Evolutionary conservation across 2,113 vertebrate genomes (phyloP).

Genomic region (Leuciscus idus): DNA sequence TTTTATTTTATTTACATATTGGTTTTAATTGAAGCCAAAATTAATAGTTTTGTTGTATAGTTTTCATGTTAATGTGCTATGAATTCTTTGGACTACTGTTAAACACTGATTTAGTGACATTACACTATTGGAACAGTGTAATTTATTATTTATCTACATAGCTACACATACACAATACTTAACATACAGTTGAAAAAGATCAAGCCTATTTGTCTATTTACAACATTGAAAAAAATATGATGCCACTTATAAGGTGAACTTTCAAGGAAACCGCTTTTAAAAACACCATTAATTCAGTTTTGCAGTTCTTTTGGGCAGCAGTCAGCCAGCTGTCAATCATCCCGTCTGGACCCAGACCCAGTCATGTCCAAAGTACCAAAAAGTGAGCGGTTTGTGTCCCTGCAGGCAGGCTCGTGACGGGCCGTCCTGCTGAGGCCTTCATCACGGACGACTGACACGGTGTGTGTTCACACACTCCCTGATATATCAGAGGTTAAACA

Average conservation of each 20-base stretch:
- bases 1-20: slow-evolving; percentile 33
- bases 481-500: not conserved
- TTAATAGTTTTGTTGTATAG: slow-evolving; percentile 1
- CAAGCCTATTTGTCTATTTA: slow-evolving; percentile 11
- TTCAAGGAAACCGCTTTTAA: not conserved
- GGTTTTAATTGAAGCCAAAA: slow-evolving; percentile 19
- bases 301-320: not conserved
- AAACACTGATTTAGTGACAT: not conserved
- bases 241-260: not conserved
- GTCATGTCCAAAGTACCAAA: not conserved
- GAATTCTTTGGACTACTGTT: slow-evolving; percentile 6
- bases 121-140: not conserved
- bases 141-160: not conserved
- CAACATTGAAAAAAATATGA: not conserved
- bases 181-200: not conserved
- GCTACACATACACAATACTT: not conserved
- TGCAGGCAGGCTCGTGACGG: not conserved
- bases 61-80: slow-evolving; percentile 14
- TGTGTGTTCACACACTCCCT: not conserved
- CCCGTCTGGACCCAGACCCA: not conserved
- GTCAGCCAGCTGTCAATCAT: not conserved
- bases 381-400: not conserved
- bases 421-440: no score
- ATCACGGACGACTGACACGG: not conserved
- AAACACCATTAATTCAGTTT: not conserved